These are phyloP conservation scores for Gallinago nigripennis DNA, from an alignment of 2,797 vertebrate species.

Conservation along the genomic window DNA sequence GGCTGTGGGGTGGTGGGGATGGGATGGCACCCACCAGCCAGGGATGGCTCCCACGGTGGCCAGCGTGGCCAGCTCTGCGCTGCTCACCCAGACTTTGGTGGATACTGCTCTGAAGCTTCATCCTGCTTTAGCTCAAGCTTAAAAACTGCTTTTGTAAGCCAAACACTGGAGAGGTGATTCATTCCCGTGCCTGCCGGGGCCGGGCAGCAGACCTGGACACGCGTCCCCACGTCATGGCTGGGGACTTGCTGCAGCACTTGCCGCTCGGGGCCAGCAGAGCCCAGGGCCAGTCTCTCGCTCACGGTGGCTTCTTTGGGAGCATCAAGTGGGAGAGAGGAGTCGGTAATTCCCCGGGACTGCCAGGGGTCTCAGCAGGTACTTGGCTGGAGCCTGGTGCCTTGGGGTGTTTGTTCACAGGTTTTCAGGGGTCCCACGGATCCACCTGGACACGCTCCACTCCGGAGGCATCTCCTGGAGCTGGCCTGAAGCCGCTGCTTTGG, in stretches of 20 bases:
- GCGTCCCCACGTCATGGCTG: accelerated
- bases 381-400: neutral
- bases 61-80: neutral
- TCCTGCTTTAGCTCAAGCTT: neutral
- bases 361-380: neutral
- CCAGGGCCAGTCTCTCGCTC: accelerated
- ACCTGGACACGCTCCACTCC: neutral
- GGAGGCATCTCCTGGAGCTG: neutral
- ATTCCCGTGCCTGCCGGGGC: neutral
- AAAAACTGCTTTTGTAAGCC: neutral
- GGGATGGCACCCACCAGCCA: neutral
- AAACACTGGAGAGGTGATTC: neutral
- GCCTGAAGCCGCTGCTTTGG: neutral
- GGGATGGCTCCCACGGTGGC: no score
- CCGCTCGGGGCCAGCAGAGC: neutral
- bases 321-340: neutral
- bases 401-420: neutral
- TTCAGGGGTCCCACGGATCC: neutral
- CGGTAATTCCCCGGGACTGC: neutral
- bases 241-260: accelerated
- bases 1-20: neutral
- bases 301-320: neutral
- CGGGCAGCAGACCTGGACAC: neutral
- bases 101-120: neutral
- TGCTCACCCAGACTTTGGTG: accelerated